Base-by-base conservation (phyloP, 2,113 vertebrate species). In the Pimephales promelas region DNA sequence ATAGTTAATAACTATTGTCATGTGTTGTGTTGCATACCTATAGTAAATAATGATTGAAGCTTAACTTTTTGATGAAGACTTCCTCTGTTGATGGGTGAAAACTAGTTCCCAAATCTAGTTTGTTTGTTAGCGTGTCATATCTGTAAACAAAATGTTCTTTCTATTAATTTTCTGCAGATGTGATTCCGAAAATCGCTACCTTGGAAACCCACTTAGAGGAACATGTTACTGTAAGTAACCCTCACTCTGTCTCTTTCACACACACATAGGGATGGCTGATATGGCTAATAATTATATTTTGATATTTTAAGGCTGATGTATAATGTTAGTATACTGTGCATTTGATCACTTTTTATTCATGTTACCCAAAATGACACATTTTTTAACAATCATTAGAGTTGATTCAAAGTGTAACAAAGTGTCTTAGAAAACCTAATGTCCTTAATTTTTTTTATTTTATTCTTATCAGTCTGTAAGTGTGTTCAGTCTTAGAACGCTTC, bases 171-270 rank as follows among this genome's bases (percentile, higher is more conserved):
- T 36, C 77, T 95, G 82, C 95, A 98, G 96, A 91, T 98, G 97
- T 93, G 97, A 98, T 89, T 98, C 96, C 89, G 96, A 97, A 92
- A 98, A 97, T 90, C 95, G 96, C 87, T 98, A 97, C 93, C 95
- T 97, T 91, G 97, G 97, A 83, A 98, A 98, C 93, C 96, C 97
- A 28, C 96, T 98, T 84, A 92, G 95, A 90, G 97, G 97, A 94
- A 98, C 97, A 31, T 97, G 97, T 85, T 97, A 97, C 91, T 98
- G 97, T 97, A 93, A 98, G 97, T 97, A 95, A 86, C 45, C 76
- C 13, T 10, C n/a, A 34, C 36, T 2, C 26, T 36, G 18, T 76
- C 4, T 47, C 34, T 66, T 5, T 3, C 6, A 11, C 11, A 11
- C 52, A 77, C 28, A 74, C 59, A 11, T 3, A 20, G 28, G 28